These are phyloP conservation scores for Phyllostomus discolor DNA, from an alignment of 2,113 vertebrate species.

Conservation along the genomic window DNA sequence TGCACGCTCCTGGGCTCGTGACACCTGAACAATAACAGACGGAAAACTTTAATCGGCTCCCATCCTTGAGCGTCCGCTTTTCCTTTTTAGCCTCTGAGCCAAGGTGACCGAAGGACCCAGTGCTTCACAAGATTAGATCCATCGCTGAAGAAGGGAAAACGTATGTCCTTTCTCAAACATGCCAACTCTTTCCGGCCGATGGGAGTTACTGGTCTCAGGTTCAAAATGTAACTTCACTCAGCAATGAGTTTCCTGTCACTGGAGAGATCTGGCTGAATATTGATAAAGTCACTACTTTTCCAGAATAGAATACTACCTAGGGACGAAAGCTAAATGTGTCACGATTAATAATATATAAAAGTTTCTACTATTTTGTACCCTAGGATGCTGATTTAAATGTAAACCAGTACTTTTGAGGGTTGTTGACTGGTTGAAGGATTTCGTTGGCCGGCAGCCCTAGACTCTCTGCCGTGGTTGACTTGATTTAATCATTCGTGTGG, in stretches of 20 bases:
- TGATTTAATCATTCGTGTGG: constrained; percentile 40
- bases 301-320: neutral
- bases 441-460: neutral
- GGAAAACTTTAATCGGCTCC: neutral
- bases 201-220: neutral
- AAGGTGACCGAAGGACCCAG: neutral
- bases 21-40: constrained; percentile 37
- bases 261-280: neutral
- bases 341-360: neutral
- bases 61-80: neutral
- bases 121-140: constrained; percentile 16
- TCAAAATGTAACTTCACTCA: neutral
- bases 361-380: neutral
- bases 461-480: constrained; percentile 1
- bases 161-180: neutral
- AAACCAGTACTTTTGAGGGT: neutral
- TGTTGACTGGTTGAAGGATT: neutral
- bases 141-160: neutral
- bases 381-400: neutral
- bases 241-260: neutral
- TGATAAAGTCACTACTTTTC: neutral
- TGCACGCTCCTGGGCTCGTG: neutral
- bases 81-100: neutral
- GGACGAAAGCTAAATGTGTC: neutral
- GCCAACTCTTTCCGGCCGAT: neutral